phyloP scores from a whole-genome alignment of 2,113 vertebrate species.

The Antennarius striatus region DNA sequence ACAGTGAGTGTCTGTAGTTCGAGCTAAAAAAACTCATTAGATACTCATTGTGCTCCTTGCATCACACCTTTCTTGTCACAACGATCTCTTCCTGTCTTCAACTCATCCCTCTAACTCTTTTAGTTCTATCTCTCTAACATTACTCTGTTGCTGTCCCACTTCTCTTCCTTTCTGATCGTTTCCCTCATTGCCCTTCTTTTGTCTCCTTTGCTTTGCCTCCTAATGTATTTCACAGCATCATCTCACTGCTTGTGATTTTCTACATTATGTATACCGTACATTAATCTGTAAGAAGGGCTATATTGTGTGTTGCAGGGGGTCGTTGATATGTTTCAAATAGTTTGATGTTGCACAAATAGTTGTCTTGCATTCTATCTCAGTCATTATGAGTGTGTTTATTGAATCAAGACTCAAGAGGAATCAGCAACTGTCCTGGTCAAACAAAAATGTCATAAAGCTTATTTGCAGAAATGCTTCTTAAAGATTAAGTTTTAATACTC shows the following conservation, averaged over 20 bases:
- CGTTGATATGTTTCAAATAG: no score
- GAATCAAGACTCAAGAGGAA: not conserved
- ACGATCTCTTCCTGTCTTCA: slow-evolving; percentile 14
- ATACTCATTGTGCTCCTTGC: slow-evolving; percentile 63
- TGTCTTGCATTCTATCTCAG: no score
- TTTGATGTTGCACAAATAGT: no score
- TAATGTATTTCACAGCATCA: not conserved
- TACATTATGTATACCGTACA: no score
- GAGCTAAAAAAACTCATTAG: slow-evolving; percentile 70
- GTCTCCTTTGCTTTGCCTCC: not conserved
- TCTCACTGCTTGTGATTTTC: not conserved
- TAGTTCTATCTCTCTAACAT: not conserved
- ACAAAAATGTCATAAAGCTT: not conserved
- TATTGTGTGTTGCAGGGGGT: no score
- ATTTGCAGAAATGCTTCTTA: slow-evolving; percentile 6
- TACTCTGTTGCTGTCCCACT: not conserved
- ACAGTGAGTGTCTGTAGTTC: slow-evolving; percentile 68
- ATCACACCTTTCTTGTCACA: slow-evolving; percentile 62
- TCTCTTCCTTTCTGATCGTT: not conserved
- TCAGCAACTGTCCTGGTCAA: no score
- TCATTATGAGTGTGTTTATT: not conserved
- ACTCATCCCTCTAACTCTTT: not conserved
- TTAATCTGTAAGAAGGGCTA: no score
- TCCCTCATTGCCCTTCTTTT: not conserved
- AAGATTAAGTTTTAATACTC: slow-evolving; percentile 13